Evolutionary conservation across 2,113 vertebrate genomes (phyloP).

Genomic region (Gila orcuttii): DNA sequence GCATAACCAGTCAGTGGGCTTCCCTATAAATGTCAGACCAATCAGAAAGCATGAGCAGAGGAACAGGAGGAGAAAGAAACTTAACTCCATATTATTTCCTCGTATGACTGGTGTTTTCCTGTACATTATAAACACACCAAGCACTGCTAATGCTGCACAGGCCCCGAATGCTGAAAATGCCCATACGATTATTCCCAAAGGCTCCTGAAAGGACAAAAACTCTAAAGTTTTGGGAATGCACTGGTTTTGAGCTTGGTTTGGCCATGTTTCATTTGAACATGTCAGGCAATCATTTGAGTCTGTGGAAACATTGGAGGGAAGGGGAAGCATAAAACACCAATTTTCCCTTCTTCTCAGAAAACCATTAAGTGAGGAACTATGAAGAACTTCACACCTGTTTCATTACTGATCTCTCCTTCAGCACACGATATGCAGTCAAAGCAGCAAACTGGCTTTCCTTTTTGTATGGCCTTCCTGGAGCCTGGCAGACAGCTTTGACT

Average conservation of each 20-base stretch:
- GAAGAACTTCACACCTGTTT: conserved; percentile 65
- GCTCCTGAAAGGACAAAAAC: conserved; percentile 74
- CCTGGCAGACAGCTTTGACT: conserved; percentile 73
- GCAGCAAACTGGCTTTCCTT: conserved; percentile 75
- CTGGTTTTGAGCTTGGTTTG: conserved; percentile 58
- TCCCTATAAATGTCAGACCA: conserved; percentile 64
- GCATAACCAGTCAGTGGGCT: conserved; percentile 65
- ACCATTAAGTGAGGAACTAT: background rate
- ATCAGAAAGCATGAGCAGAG: conserved; percentile 67
- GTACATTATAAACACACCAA: conserved; percentile 61
- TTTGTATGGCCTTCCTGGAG: conserved; percentile 67
- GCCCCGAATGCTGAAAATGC: conserved; percentile 65
- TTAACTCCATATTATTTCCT: conserved; percentile 67
- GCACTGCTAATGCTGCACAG: conserved; percentile 59
- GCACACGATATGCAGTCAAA: conserved; percentile 81
- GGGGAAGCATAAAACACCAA: background rate
- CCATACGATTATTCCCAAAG: conserved; percentile 69
- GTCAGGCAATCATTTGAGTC: conserved; percentile 71
- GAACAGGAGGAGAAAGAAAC: conserved; percentile 64
- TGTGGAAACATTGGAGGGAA: conserved; percentile 54
- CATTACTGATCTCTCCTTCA: conserved; percentile 77
- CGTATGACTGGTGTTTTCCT: conserved; percentile 63
- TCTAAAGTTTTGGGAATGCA: conserved; percentile 72
- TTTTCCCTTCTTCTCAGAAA: background rate
- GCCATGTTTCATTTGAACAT: background rate